Evolutionary conservation across 1,140 invertebrate genomes (phyloP).

Genomic region (Drosophila jambulina): DNA sequence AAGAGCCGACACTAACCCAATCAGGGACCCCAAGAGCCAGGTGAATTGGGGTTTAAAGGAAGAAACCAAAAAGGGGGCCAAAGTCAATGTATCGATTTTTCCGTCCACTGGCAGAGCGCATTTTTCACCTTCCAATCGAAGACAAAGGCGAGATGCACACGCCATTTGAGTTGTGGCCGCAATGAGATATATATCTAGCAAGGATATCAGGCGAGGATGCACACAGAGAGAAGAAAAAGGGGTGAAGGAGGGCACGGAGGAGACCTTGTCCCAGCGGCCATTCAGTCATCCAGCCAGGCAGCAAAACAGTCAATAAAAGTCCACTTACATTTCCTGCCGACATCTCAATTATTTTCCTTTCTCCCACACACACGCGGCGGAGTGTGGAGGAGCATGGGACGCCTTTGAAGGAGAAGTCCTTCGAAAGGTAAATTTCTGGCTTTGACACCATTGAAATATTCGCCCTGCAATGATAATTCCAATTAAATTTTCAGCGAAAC

Average conservation of each 20-base stretch:
- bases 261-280: slow-evolving; percentile 39
- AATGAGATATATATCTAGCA: slow-evolving; percentile 27
- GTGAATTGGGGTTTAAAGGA: neutral
- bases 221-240: neutral
- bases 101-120: slow-evolving; percentile 6
- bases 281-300: slow-evolving; percentile 49
- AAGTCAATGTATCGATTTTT: slow-evolving; percentile 69
- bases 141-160: slow-evolving; percentile 66
- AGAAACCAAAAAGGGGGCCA: neutral
- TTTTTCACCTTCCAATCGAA: slow-evolving; percentile 63
- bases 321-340: slow-evolving; percentile 81
- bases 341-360: slow-evolving; percentile 78
- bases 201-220: slow-evolving; percentile 32
- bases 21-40: neutral
- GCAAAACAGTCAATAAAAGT: slow-evolving; percentile 80
- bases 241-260: neutral
- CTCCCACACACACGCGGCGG: slow-evolving; percentile 30
- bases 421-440: slow-evolving; percentile 15
- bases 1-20: slow-evolving; percentile 39
- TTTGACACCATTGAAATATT: slow-evolving; percentile 25
- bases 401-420: slow-evolving; percentile 12
- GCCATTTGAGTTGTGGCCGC: slow-evolving; percentile 52
- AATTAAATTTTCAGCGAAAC: slow-evolving; percentile 35
- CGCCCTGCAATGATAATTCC: slow-evolving; percentile 32
- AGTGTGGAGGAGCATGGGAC: neutral